phyloP scores from a whole-genome alignment of 2,113 vertebrate species.

The Eubucco bourcierii region DNA sequence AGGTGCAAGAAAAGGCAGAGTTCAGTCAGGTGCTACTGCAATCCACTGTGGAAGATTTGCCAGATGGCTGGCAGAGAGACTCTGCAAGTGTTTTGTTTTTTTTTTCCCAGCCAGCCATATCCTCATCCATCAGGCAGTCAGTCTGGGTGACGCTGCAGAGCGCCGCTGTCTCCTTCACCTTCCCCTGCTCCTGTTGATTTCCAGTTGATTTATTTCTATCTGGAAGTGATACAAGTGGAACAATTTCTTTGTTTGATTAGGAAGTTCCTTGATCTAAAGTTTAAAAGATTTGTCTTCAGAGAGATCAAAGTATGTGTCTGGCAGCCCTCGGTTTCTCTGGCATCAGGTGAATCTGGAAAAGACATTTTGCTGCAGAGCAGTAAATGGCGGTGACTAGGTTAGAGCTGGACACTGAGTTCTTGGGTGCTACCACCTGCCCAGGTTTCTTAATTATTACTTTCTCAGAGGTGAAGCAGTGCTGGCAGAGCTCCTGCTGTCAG shows the following conservation, averaged over 20 bases:
- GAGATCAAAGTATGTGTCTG: conserved; percentile 39
- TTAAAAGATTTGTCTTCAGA: conserved; percentile 50
- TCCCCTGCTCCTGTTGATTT: conserved; percentile 56
- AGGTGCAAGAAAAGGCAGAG: not conserved
- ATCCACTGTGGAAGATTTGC: conserved; percentile 28
- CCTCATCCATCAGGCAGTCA: conserved; percentile 48
- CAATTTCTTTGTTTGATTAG: conserved; percentile 54
- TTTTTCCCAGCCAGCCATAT: not conserved
- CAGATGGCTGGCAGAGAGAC: conserved; percentile 44
- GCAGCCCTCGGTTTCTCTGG: not conserved
- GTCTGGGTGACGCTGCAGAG: conserved; percentile 56
- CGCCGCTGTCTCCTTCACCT: not conserved
- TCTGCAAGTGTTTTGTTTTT: conserved; percentile 28
- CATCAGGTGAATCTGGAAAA: not conserved
- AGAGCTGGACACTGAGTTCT: not conserved
- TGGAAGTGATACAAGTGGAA: conserved; percentile 37
- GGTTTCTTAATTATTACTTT: conserved; percentile 32
- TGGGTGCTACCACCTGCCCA: not conserved
- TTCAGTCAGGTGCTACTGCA: not conserved
- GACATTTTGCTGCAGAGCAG: not conserved
- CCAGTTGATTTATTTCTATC: conserved; percentile 65
- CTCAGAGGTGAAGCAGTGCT: not conserved
- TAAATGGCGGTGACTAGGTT: not conserved
- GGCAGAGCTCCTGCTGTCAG: not conserved
- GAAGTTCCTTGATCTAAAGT: conserved; percentile 58